phyloP scores from a whole-genome alignment of 2,888 invertebrate species.

The Eupithecia tripunctaria region DNA sequence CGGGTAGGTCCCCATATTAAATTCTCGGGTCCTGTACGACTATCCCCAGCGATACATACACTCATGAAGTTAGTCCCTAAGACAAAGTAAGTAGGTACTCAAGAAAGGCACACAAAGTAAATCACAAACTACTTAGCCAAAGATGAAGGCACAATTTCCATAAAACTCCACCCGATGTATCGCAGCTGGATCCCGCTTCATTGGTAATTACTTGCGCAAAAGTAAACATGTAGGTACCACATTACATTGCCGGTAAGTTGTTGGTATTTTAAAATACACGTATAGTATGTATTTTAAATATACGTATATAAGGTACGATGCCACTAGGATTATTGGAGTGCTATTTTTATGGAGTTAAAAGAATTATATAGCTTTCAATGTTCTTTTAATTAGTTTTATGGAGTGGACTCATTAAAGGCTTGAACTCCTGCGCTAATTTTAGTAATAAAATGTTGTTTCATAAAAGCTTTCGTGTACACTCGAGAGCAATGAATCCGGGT shows the following conservation, averaged over 20 bases:
- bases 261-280: background rate
- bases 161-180: slow-evolving; percentile 2
- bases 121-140: background rate
- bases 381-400: background rate
- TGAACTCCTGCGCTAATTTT: background rate
- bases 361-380: background rate
- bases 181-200: background rate
- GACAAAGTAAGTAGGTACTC: background rate
- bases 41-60: background rate
- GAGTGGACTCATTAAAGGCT: background rate
- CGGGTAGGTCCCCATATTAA: no score
- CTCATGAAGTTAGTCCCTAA: background rate
- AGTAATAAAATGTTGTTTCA: slow-evolving; percentile 12
- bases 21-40: background rate
- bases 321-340: background rate
- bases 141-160: slow-evolving; percentile 3
- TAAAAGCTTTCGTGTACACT: slow-evolving; percentile 23
- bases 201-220: slow-evolving; percentile 7
- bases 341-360: background rate
- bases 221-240: background rate
- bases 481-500: no score
- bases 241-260: background rate
- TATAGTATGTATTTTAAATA: background rate
- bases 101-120: background rate
- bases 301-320: background rate